phyloP scores from a whole-genome alignment of 2,797 vertebrate genomes.

The Gadopsis marmoratus region DNA sequence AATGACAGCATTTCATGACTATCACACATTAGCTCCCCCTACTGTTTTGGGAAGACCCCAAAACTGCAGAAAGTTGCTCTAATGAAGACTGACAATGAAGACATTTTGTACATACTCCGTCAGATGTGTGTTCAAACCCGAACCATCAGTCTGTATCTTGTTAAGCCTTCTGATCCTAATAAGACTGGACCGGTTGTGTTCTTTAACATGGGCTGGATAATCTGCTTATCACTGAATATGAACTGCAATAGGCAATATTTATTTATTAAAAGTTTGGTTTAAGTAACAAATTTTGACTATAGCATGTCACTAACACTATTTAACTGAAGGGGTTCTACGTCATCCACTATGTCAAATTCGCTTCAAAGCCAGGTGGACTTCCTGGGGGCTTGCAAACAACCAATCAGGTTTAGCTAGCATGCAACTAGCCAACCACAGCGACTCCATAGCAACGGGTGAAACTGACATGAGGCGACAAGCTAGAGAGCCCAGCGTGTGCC shows the following conservation, averaged over 20 bases:
- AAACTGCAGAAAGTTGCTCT: background rate
- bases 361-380: no score
- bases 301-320: no score
- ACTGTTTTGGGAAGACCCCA: background rate
- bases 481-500: no score
- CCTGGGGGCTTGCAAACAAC: no score
- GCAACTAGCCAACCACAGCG: no score
- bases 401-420: no score
- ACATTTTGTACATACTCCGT: background rate
- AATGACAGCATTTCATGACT: conserved; percentile 56
- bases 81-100: conserved; percentile 9
- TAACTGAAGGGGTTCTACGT: no score
- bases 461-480: no score
- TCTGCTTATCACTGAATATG: background rate
- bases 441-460: no score
- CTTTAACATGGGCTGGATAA: background rate
- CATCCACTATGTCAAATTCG: no score
- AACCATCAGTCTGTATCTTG: background rate
- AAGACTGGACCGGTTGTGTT: background rate
- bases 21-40: conserved; percentile 42
- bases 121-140: background rate
- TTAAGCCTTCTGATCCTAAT: background rate
- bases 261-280: no score
- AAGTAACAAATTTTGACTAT: no score
- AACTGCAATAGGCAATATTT: background rate